These are phyloP conservation scores for Danio kyathit DNA, from an alignment of 2,797 vertebrate species.

Conservation along the genomic window DNA sequence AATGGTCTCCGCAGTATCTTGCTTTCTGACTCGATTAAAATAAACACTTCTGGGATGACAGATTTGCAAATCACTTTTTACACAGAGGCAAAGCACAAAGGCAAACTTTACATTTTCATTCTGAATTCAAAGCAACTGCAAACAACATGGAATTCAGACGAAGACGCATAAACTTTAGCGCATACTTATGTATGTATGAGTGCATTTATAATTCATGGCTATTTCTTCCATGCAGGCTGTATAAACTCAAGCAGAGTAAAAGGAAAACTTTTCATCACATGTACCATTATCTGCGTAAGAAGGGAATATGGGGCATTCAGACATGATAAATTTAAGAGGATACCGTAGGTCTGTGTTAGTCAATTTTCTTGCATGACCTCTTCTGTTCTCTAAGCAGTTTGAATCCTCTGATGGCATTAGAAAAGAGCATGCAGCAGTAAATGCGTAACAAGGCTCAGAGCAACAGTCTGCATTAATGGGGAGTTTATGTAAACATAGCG, in stretches of 20 bases:
- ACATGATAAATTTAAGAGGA: conserved; percentile 59
- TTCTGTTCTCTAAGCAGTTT: conserved; percentile 47
- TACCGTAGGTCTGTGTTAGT: conserved; percentile 32
- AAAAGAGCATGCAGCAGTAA: not conserved
- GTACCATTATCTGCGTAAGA: conserved; percentile 41
- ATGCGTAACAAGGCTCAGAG: conserved; percentile 42
- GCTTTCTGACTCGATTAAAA: conserved; percentile 35
- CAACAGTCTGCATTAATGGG: not conserved
- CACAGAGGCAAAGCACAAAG: conserved; percentile 13
- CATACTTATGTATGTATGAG: conserved; percentile 31
- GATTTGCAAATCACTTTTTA: conserved; percentile 23
- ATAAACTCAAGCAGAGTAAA: conserved; percentile 43
- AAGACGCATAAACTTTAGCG: conserved; percentile 17
- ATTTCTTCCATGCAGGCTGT: conserved; percentile 28
- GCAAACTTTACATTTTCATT: conserved; percentile 31
- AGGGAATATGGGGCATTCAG: conserved; percentile 44
- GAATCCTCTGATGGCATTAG: conserved; percentile 37
- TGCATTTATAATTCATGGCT: conserved; percentile 55
- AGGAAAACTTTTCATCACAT: conserved; percentile 35
- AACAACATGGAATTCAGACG: conserved; percentile 38
- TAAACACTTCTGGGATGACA: conserved; percentile 40
- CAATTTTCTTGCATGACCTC: conserved; percentile 41
- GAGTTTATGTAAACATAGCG: not conserved
- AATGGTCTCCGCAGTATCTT: not conserved
- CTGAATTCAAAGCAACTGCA: conserved; percentile 35